Evolutionary conservation across 2,797 vertebrate species (phyloP).

Genomic region (Cuculus canorus): DNA sequence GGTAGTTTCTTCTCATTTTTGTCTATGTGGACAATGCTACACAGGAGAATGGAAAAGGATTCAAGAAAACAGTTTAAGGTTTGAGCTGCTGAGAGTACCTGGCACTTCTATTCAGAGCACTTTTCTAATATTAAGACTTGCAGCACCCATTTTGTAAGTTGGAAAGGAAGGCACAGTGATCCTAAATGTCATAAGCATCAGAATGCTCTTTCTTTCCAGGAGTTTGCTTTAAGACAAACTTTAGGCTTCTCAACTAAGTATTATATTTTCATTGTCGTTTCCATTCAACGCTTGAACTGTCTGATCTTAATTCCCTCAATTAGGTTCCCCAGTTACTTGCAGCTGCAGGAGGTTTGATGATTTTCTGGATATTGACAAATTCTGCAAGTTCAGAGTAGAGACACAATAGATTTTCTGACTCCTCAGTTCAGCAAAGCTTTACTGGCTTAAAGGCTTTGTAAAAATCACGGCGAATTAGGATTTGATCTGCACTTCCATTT

Average conservation of each 20-base stretch:
- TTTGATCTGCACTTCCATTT: neutral
- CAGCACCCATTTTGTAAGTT: neutral
- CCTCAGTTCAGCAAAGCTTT: neutral
- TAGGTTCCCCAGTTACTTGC: neutral
- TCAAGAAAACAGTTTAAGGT: neutral
- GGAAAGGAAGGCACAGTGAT: neutral
- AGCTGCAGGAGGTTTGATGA: neutral
- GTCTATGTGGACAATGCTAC: neutral
- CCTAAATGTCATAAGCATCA: too few relatives aligned
- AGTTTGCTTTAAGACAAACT: neutral
- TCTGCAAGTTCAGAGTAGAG: neutral
- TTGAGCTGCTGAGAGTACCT: neutral
- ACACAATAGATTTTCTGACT: constrained; percentile 4
- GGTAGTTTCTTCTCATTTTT: neutral
- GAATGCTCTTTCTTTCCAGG: neutral
- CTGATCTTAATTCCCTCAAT: neutral
- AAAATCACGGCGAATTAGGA: neutral
- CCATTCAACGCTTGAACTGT: neutral
- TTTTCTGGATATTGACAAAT: neutral
- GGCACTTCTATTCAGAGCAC: neutral
- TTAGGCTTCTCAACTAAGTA: neutral
- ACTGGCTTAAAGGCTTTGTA: constrained; percentile 33
- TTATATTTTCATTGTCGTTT: neutral
- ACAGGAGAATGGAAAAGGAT: neutral
- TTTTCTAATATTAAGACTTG: neutral